Conservation (phyloP, 2,113 vertebrate genomes). For the Ochotona curzoniae region DNA sequence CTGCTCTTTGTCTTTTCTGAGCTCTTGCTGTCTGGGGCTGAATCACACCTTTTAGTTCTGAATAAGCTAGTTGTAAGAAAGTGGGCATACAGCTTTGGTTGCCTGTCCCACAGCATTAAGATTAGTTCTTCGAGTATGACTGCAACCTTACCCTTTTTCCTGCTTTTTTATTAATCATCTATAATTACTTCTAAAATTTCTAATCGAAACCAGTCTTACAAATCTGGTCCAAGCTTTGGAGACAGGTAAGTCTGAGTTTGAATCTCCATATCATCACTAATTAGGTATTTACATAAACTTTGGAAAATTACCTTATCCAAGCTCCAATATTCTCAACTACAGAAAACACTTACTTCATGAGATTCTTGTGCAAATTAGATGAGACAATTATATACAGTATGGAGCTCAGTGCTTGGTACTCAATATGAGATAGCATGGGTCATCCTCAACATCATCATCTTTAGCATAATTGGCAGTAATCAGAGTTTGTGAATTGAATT, state of each 20-base stretch:
- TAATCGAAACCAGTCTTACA: not conserved
- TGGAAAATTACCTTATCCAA: not conserved
- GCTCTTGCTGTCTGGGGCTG: not conserved
- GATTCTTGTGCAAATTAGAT: not conserved
- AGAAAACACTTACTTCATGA: not conserved
- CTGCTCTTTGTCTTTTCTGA: not conserved
- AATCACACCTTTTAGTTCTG: not conserved
- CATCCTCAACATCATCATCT: not conserved
- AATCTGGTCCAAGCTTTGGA: not conserved
- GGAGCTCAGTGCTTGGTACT: not conserved
- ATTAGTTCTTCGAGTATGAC: not conserved
- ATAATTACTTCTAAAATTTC: not conserved
- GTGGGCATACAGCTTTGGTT: not conserved
- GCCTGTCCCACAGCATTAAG: not conserved
- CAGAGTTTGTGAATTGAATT: not conserved
- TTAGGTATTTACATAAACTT: not conserved
- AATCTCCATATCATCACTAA: not conserved
- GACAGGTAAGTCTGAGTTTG: not conserved
- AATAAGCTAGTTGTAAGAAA: constrained; percentile 20
- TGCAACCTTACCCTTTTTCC: not conserved
- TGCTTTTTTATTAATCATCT: not conserved
- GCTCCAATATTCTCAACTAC: not conserved
- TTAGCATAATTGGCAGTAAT: not conserved
- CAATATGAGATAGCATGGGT: not conserved
- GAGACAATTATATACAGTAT: not conserved